A percentile compares a stretch with the other conserved stretches of the same genome.
Evolutionary conservation across 2,113 vertebrate species (phyloP).

Genomic region (Toxotes chatareus): DNA sequence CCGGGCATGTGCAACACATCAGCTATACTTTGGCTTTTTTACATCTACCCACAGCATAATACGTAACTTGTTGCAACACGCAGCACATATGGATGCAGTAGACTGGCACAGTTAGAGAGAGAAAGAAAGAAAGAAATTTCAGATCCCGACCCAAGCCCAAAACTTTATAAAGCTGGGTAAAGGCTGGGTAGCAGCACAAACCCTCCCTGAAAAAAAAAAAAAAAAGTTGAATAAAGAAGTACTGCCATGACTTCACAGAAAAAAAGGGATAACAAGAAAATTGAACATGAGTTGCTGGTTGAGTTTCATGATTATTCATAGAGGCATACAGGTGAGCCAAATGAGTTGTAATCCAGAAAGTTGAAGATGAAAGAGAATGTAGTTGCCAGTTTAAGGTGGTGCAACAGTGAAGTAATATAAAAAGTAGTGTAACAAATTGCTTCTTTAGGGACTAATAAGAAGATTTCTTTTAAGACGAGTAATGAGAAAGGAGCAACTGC

Average conservation of each 20-base stretch:
- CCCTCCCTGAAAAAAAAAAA: background rate
- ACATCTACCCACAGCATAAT: background rate
- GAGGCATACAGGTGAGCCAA: too few relatives aligned
- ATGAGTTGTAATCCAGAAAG: constrained; percentile 21
- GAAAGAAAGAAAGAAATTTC: background rate
- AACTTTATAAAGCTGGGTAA: background rate
- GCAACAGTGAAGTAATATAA: constrained; percentile 12
- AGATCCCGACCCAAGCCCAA: background rate
- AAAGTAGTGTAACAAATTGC: constrained; percentile 11
- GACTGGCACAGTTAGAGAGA: background rate
- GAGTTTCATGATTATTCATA: constrained; percentile 1
- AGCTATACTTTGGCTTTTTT: background rate
- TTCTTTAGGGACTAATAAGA: constrained; percentile 8
- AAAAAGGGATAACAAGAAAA: background rate
- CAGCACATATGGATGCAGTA: background rate
- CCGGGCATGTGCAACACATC: constrained; percentile 8
- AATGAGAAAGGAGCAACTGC: constrained; percentile 18
- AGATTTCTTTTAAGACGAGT: background rate
- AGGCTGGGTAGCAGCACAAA: background rate
- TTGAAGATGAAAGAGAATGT: constrained; percentile 4
- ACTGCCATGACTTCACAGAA: background rate
- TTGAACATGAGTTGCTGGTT: background rate
- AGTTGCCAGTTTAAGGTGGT: background rate
- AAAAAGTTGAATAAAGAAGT: background rate
- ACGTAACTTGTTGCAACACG: background rate